Conservation (phyloP, 2,797 vertebrate species). For the Brachyrhaphis roseni region DNA sequence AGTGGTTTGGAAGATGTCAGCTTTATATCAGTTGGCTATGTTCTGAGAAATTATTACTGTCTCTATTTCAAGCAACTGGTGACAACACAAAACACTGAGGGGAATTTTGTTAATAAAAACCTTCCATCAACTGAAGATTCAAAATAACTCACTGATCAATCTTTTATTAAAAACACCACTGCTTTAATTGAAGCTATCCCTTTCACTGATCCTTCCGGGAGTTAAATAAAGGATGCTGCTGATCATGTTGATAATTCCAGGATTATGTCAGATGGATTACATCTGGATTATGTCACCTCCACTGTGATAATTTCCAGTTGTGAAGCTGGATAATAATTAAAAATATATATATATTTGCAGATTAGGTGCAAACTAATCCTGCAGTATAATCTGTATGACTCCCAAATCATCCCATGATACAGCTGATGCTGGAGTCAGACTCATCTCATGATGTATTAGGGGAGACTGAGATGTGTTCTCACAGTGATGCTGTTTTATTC, state of each 20-base stretch:
- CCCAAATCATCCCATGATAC: background rate
- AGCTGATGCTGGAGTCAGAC: background rate
- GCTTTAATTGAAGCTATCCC: background rate
- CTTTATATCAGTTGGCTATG: background rate
- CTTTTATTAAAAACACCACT: background rate
- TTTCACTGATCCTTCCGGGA: background rate
- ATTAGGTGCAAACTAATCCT: constrained; percentile 60
- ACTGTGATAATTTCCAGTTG: constrained; percentile 18
- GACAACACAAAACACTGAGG: background rate
- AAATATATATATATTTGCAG: no score
- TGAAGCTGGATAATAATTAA: constrained; percentile 53
- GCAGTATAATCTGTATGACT: constrained; percentile 42
- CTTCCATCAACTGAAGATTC: background rate
- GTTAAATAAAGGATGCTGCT: constrained; percentile 7
- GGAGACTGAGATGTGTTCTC: background rate
- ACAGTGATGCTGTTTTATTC: background rate
- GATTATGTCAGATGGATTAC: constrained; percentile 51
- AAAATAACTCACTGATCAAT: background rate
- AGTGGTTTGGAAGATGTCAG: background rate
- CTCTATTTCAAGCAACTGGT: background rate
- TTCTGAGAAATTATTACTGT: background rate
- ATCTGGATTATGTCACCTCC: constrained; percentile 57
- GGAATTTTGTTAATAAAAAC: background rate
- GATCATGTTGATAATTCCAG: constrained; percentile 35
- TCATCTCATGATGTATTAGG: background rate